A percentile compares a stretch with the other conserved stretches of the same genome.
These are phyloP conservation scores for Amblyteles armatorius DNA, from an alignment of 2,888 invertebrate species.

Conservation along the genomic window DNA sequence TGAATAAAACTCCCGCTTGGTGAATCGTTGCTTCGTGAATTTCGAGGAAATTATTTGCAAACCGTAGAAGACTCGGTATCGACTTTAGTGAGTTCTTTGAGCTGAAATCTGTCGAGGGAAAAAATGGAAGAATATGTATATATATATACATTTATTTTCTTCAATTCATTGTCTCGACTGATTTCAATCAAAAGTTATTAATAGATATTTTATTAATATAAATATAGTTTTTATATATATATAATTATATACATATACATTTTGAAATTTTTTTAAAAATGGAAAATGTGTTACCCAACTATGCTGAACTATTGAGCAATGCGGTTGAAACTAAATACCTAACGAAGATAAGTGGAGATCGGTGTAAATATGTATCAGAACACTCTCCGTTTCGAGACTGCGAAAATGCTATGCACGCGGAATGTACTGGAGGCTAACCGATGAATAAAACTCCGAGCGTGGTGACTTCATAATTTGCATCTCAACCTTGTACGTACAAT, in stretches of 20 bases:
- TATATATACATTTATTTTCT: too few relatives aligned
- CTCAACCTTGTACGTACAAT: slow-evolving; percentile 53
- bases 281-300: neutral
- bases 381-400: slow-evolving; percentile 1
- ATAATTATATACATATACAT: too few relatives aligned
- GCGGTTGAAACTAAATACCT: slow-evolving; percentile 8
- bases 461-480: slow-evolving; percentile 60
- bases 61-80: neutral
- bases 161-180: too few relatives aligned
- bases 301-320: slow-evolving; percentile 8
- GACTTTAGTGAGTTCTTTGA: neutral
- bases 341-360: neutral
- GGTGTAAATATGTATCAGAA: slow-evolving; percentile 36
- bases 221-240: neutral
- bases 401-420: neutral
- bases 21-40: too few relatives aligned
- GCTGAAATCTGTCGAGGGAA: neutral
- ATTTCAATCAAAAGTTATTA: too few relatives aligned
- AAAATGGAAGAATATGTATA: neutral
- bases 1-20: slow-evolving; percentile 49
- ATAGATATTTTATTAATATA: neutral
- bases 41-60: too few relatives aligned
- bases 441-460: slow-evolving; percentile 57
- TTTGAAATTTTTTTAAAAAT: neutral
- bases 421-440: neutral